These are phyloP conservation scores for Sceliomorpha sp. DNA, from an alignment of 2,888 invertebrate species.

Conservation along the genomic window DNA sequence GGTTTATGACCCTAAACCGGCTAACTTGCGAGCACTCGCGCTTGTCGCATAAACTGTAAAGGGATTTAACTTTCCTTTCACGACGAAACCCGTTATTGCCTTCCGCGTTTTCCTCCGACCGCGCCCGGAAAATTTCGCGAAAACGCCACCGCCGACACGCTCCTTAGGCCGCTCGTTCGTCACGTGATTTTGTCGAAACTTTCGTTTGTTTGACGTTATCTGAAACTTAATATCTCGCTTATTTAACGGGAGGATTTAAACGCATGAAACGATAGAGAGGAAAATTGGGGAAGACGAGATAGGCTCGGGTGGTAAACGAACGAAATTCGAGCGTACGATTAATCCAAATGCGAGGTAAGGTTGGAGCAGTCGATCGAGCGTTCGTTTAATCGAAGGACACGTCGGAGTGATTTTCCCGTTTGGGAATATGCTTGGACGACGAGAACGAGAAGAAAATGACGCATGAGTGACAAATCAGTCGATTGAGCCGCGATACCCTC, in stretches of 20 bases:
- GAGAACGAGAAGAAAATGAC: slow-evolving; percentile 73
- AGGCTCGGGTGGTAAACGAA: no score
- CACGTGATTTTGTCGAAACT: no score
- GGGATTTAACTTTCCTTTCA: slow-evolving; percentile 78
- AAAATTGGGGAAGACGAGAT: no score
- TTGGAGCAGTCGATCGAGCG: neutral
- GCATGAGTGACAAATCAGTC: slow-evolving; percentile 77
- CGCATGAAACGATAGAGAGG: no score
- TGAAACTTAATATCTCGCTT: no score
- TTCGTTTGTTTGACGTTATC: no score
- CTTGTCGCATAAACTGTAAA: slow-evolving; percentile 76
- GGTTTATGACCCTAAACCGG: slow-evolving; percentile 75
- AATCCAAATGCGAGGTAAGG: neutral
- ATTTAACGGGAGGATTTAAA: no score
- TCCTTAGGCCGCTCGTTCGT: no score
- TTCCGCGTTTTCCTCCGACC: slow-evolving; percentile 63
- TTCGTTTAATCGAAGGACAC: slow-evolving; percentile 9
- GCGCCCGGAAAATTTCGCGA: slow-evolving; percentile 32
- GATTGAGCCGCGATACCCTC: slow-evolving; percentile 73
- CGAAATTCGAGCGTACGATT: neutral
- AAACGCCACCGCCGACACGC: no score
- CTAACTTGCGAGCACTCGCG: slow-evolving; percentile 72
- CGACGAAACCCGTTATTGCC: slow-evolving; percentile 64
- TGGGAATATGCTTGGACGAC: slow-evolving; percentile 45
- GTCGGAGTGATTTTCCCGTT: slow-evolving; percentile 19